A percentile compares a stretch with the other conserved stretches of the same genome.
Evolutionary conservation across 1,140 invertebrate species (phyloP).

Genomic region (Sweltsa coloradensis): DNA sequence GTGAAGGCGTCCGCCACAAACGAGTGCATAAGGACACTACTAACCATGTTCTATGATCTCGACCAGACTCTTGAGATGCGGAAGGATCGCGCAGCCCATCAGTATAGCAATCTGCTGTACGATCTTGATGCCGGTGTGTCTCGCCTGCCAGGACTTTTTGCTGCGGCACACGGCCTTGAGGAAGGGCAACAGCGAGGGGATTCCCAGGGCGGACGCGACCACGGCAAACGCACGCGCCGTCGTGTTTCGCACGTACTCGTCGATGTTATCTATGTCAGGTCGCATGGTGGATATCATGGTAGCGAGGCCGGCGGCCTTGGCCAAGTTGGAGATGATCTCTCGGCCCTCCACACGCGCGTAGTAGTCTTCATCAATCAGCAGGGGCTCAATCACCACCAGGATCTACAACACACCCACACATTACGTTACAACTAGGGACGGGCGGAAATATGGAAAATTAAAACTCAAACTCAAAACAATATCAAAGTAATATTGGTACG

Average conservation of each 20-base stretch:
- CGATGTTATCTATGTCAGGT: conserved; percentile 99
- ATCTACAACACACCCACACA: conserved; percentile 62
- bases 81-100: conserved; percentile 99
- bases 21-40: conserved; percentile 13
- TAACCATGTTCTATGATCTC: conserved; percentile 98
- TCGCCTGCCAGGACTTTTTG: conserved; percentile 99
- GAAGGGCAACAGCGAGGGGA: conserved; percentile 94
- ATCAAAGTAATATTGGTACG: neutral
- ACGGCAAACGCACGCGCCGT: conserved; percentile 98
- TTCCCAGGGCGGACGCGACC: conserved; percentile 92
- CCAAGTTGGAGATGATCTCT: conserved; percentile 99
- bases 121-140: conserved; percentile 99
- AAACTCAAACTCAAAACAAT: neutral
- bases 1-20: too few species aligned
- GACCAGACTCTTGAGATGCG: conserved; percentile 94
- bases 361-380: conserved; percentile 99
- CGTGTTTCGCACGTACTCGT: conserved; percentile 99
- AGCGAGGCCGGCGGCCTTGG: conserved; percentile 98
- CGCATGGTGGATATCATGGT: conserved; percentile 99
- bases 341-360: conserved; percentile 98
- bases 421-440: too few species aligned
- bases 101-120: conserved; percentile 99
- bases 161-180: conserved; percentile 98
- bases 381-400: conserved; percentile 96
- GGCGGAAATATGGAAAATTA: conserved; percentile 5